Evolutionary conservation across 1,140 invertebrate genomes (phyloP), one percentile per base, ranked within the genome.

Genomic region (Heterodera carotae): DNA sequence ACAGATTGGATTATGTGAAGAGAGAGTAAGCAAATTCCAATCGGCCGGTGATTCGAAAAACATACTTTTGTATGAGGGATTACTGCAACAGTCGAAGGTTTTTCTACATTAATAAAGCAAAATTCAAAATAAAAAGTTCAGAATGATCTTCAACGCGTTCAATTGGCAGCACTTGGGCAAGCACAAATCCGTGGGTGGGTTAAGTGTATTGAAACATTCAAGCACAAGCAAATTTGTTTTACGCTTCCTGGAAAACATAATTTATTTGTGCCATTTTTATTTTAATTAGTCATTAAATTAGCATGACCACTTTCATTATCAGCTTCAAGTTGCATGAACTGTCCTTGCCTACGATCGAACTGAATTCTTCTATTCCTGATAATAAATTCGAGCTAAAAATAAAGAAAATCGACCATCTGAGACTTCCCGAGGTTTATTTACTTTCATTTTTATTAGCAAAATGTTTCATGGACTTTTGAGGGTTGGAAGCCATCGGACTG

Each of bases 401-500:
- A 36, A 70, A 53, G 34, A 68, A 76, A 56, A 78, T 81, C 36
- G 73, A 71, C 33, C 69, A 82, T 29, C 7, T 81, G 53, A 82
- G 80, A 70, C 53, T 81, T 43, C 80, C 81, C 15, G 82, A 81
- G 72, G 72, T 74, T n/a, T 31, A 62, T 15, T 25, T 48, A 53
- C 10, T 33, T 25, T 25, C 60, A 25, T 15, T 10, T 12, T 73
- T 62, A 59, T 62, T 73, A n/a, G 62, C 6, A 29, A 7, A 66
- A 12, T 66, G 27, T 31, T 66, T 33, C 1, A 22, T 31, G 60
- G 53, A 10, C n/a, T n/a, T n/a, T n/a, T n/a, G n/a, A 64, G 25
- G 80, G 80, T 18, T 81, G 80, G 80, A 80, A 66, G 18, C 64
- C 74, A 15, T 66, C 53, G n/a, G 80, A 81, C 76, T 83, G 60